Base-by-base conservation (phyloP, 2,113 vertebrate species). In the Microtus oregoni region DNA sequence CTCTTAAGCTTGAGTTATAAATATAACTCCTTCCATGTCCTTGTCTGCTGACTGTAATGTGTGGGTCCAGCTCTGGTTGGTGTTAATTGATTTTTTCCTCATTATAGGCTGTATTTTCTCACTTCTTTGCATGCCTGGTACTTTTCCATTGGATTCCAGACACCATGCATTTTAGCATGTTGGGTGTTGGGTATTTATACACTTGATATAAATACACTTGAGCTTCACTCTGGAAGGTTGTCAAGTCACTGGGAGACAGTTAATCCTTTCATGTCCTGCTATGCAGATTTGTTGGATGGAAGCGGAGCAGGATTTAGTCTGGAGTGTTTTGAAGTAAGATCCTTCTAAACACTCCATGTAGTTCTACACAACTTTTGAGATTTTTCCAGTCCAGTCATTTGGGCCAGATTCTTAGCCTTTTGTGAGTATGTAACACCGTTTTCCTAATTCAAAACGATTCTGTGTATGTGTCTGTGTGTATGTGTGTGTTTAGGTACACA, bases 81-180 rank as follows among this genome's bases (percentile, higher is more conserved):
- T 82, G 94, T 94, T 95, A 78, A 82, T 92, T 78, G 58, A 72
- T 67, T 97, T 94, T 47, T 30, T 95, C n/a, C 76, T 96, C 76
- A 32, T 95, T 92, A 85, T 63, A 28, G 65, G 41, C 19, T 91
- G 50, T 67, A 38, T 77, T 95, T 96, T 92, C 67, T 44, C 92
- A 28, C 58, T 89, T 92, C 67, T 94, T 88, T 83, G 38, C 8
- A 52, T 41, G 58, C 41, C 61, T 94, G 72, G 63, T 79, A 91
- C 35, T 65, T 90, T 95, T 93, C 96, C 85, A 50, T 82, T 92
- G 78, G 87, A 95, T 58, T 26, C n/a, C 41, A 96, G 89, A 93
- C n/a, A 76, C 92, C 82, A 83, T 91, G 85, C 94, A 94, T 89
- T 91, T 86, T 86, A 92, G 86, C 58, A 44, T 91, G 68, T 78